Evolutionary conservation across 2,797 vertebrate species (phyloP), one percentile per base, ranked within the genome.

Genomic region (Phataginus tricuspis): DNA sequence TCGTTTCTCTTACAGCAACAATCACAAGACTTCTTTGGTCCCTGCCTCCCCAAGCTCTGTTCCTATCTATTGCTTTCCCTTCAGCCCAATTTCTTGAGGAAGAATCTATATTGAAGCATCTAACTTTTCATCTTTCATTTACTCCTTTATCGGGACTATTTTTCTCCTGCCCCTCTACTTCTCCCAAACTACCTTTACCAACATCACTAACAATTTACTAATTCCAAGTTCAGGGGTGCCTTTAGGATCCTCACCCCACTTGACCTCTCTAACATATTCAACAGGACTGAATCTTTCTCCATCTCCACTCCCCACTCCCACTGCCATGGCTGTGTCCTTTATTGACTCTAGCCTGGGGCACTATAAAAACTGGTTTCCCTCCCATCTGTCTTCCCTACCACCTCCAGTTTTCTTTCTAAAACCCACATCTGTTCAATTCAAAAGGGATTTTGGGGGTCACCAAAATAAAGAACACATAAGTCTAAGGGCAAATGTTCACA

Each of bases 321-420:
- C 23, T 25, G 11, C 19, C 69, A n/a, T 57, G 42, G 10, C 4
- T 90, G 64, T 2, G 0, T 61, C 1, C 63, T 49, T 51, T 85
- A 18, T 6, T 10, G 16, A 15, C 19, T 77, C 23, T 89, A 57
- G 9, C 49, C 63, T 89, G 29, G 19, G 16, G 66, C 16, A 51
- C 18, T 63, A 1, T 66, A 74, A 72, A 31, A 68, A 59, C 12
- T 15, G 27, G 19, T 86, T 93, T 91, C 31, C 45, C 64, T 93
- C 53, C 53, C 78, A 42, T 71, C 63, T 69, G 13, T 90, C 69
- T 79, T 61, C n/a, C 29, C 8, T 68, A 72, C 21, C 27, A 91
- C 45, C 39, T 75, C 69, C 25, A 34, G 37, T 72, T 95, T 91
- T 71, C 75, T 86, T 71, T 86, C 79, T 89, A 79, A 86, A 91